phyloP scores from a whole-genome alignment of 2,888 invertebrate species.

The Opisthograptis luteolata region DNA sequence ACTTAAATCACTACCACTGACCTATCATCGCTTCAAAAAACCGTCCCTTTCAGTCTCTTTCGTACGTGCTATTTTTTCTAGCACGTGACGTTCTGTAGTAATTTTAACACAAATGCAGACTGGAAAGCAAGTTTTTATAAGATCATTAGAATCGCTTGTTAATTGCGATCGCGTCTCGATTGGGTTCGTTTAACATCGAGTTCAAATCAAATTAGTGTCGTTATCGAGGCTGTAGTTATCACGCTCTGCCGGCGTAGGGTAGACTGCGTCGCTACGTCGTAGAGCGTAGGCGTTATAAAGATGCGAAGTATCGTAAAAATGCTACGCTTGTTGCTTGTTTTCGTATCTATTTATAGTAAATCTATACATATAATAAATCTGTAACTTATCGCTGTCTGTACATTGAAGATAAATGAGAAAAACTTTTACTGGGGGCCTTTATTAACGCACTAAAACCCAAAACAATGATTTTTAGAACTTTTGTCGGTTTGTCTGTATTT shows the following conservation, averaged over 20 bases:
- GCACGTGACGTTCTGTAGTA: conserved; percentile 6
- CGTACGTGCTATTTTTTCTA: background rate
- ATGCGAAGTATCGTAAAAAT: background rate
- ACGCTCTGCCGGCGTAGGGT: conserved; percentile 24
- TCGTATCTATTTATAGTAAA: background rate
- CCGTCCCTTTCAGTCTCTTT: too few species aligned
- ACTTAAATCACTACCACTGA: too few species aligned
- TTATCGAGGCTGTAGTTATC: conserved; percentile 50
- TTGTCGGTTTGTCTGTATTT: too few species aligned
- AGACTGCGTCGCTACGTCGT: conserved; percentile 28
- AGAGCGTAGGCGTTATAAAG: conserved; percentile 6
- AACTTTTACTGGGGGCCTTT: too few species aligned
- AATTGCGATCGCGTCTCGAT: conserved; percentile 64
- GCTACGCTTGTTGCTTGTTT: background rate
- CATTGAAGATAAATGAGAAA: too few species aligned
- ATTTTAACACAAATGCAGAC: conserved; percentile 1
- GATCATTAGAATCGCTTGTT: conserved; percentile 48
- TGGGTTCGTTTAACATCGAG: conserved; percentile 63
- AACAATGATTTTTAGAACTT: too few species aligned
- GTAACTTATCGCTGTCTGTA: too few species aligned
- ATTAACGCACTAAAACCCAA: too few species aligned
- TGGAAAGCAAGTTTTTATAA: conserved; percentile 27
- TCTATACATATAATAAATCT: too few species aligned
- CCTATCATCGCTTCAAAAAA: too few species aligned
- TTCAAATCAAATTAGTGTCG: conserved; percentile 68